Evolutionary conservation across 2,113 vertebrate species (phyloP), one percentile per base, ranked within the genome.

Genomic region (Pipra filicauda): DNA sequence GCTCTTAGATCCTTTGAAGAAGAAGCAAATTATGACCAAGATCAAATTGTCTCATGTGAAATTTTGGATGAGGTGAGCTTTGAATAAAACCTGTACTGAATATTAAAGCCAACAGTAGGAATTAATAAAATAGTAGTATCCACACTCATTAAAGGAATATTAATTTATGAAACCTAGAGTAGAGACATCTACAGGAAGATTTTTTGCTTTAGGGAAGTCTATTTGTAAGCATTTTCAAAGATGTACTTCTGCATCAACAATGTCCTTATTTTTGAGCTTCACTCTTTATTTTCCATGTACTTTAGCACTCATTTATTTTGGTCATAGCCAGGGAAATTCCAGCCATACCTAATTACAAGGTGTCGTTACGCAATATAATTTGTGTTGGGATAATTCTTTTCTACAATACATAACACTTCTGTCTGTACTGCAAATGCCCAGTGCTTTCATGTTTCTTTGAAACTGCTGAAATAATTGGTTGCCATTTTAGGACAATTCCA

Each of bases 401-500:
- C 22, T 71, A 16, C 18, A 37, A 24, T 37, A 11, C 7, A 4
- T 12, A 88, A 59, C 26, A 26, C 28, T 54, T 65, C 30, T 55
- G 13, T 46, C 22, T 62, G 48, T 61, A 23, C 37, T 67, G 27
- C 19, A 48, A 35, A 64, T 16, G 48, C 6, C 19, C 1, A 2
- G 9, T 85, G 43, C 12, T 79, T 84, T 74, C 31, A 26, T 39
- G 27, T 37, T 66, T 9, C 33, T 51, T 65, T 4, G 2, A 59
- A 35, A 12, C 62, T 19, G 15, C 46, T 62, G 55, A 70, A 83
- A 98, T 98, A 97, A 98, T 98, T 96, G 97, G 97, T 89, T 98
- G 97, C 95, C 98, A 98, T 89, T 98, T 98, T 95, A 97, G 97
- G 84, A 98, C 97, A 91, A 98, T 98, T 96, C 97, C 97, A 86